Evolutionary conservation across 2,888 invertebrate species (phyloP).

Genomic region (Drosophila mayaguana): DNA sequence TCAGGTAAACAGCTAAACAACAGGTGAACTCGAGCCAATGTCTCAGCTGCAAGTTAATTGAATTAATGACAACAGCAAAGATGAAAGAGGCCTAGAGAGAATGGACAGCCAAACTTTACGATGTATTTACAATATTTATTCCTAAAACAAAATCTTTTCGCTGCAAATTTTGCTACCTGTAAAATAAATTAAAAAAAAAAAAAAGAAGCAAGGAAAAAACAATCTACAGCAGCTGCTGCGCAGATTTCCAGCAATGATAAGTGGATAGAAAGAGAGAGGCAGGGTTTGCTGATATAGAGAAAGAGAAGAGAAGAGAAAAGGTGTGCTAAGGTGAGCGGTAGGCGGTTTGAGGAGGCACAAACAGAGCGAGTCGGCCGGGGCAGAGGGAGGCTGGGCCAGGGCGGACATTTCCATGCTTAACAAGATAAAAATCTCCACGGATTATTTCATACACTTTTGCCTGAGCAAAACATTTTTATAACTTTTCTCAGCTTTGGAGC

Average conservation of each 20-base stretch:
- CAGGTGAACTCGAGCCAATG: constrained; percentile 42
- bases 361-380: background rate
- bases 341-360: background rate
- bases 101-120: constrained; percentile 48
- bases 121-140: constrained; percentile 67
- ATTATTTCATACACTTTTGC: constrained; percentile 76
- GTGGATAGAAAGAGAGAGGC: constrained; percentile 30
- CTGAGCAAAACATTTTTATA: constrained; percentile 66
- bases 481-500: constrained; percentile 65
- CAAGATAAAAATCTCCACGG: constrained; percentile 79
- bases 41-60: constrained; percentile 63
- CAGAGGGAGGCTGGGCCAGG: constrained; percentile 13
- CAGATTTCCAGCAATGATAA: constrained; percentile 59
- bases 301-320: background rate
- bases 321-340: constrained; percentile 1
- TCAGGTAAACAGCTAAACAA: constrained; percentile 51
- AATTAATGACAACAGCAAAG: constrained; percentile 69
- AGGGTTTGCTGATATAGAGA: constrained; percentile 18
- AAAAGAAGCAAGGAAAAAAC: constrained; percentile 16
- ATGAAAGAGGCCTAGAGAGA: constrained; percentile 62
- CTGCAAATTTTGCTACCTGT: constrained; percentile 45
- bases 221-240: constrained; percentile 54
- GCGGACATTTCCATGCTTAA: constrained; percentile 75
- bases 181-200: constrained; percentile 12
- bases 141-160: background rate